phyloP scores from a whole-genome alignment of 1,140 invertebrate species.

The Marisa cornuarietis region DNA sequence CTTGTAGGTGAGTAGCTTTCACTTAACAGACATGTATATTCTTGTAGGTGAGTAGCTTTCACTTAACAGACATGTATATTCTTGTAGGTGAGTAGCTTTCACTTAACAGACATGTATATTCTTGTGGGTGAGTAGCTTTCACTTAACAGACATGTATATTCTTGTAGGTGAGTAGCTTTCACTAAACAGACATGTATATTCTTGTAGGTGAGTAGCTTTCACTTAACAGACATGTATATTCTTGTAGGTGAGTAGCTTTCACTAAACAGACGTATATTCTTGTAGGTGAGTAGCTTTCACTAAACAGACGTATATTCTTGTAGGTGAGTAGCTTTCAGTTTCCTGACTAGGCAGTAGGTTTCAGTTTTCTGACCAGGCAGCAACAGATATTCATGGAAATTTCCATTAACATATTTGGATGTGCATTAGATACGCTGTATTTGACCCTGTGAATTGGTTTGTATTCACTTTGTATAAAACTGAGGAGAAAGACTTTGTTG shows the following conservation, averaged over 20 bases:
- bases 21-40: no score
- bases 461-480: background rate
- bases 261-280: no score
- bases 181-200: no score
- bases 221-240: no score
- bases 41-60: slow-evolving; percentile 51
- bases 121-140: slow-evolving; percentile 51
- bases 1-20: slow-evolving; percentile 51
- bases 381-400: background rate
- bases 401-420: background rate
- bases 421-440: background rate
- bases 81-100: slow-evolving; percentile 51
- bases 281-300: slow-evolving; percentile 49
- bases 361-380: background rate
- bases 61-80: no score
- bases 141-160: no score
- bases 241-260: slow-evolving; percentile 51
- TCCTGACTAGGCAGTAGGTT: background rate
- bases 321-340: slow-evolving; percentile 44
- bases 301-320: no score
- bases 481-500: background rate
- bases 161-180: slow-evolving; percentile 51
- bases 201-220: slow-evolving; percentile 51
- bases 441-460: background rate
- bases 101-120: no score